Base-by-base conservation (phyloP, 2,797 vertebrate genomes). In the Scyliorhinus canicula region DNA sequence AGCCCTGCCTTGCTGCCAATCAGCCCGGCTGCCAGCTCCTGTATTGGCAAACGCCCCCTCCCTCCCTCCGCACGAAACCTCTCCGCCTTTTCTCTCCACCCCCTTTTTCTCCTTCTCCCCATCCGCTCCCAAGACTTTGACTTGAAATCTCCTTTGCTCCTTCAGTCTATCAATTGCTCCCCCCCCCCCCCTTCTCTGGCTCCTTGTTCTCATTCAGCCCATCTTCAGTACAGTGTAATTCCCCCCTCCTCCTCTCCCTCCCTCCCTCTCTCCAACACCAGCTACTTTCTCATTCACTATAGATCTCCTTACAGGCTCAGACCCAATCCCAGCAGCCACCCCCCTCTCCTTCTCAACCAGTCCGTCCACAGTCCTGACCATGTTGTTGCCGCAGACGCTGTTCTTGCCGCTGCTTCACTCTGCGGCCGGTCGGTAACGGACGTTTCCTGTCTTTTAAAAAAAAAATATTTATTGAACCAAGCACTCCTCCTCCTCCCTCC, bases 261-360 rank as follows among this genome's bases (percentile, higher is more conserved):
- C 60, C 86, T n/a, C 52, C n/a, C 85, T 60, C 65, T 28, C 91
- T 69, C 88, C 40, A 91, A 14, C 3, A 40, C 88, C 19, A 24
- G 88, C 85, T 88, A 91, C 88, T 63, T 91, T 91, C 60, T 91
- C 88, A 91, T 91, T 91, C 88, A 63, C 57, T 65, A 91, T 44
- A 91, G 88, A 65, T 65, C 88, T 63, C 60, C 88, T 65, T 19
- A 9, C 60, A 63, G n/a, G 60, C 69, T 71, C 93, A 52, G 40
- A 93, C 44, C 21, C 40, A 93, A 91, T 47, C 84, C 60, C 50
- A 55, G 28, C 55, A 57, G 55, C 55, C 86, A 40, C 21, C 21
- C 74, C 57, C 40, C 7, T 16, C 24, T 31, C 60, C 60, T n/a
- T n/a, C n/a, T n/a, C n/a, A n/a, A n/a, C n/a, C n/a, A n/a, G 24